These are phyloP conservation scores for Agonum fuliginosum DNA, from an alignment of 2,888 invertebrate species.

Conservation along the genomic window DNA sequence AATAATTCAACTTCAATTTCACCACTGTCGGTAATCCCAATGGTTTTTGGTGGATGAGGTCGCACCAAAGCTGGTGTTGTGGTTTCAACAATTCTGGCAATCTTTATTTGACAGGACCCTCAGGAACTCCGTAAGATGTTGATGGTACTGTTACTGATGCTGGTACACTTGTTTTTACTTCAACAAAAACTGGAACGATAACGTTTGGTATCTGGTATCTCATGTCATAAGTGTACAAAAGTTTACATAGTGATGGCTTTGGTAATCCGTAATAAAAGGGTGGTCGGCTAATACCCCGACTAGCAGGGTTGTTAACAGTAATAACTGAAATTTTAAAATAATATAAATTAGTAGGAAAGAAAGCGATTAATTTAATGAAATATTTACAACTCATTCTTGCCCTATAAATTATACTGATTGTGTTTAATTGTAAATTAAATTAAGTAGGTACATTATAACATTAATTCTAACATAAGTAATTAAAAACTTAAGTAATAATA, in stretches of 20 bases:
- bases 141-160: not conserved
- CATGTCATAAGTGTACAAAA: not conserved
- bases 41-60: not conserved
- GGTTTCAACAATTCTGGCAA: no score
- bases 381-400: no score
- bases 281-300: slow-evolving; percentile 13
- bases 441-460: no score
- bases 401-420: no score
- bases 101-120: not conserved
- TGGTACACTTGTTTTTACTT: not conserved
- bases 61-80: not conserved
- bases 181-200: not conserved
- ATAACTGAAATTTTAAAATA: slow-evolving; percentile 17
- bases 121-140: slow-evolving; percentile 31
- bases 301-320: not conserved
- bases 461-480: no score
- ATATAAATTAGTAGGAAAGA: not conserved
- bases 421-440: no score
- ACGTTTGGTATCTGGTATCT: slow-evolving; percentile 4
- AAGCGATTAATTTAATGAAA: no score
- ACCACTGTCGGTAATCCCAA: not conserved
- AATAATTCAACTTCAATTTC: not conserved
- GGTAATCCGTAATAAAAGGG: slow-evolving; percentile 1
- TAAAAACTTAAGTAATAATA: no score
- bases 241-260: not conserved